Conservation (phyloP, 2,888 invertebrate species). For the Aphidoletes aphidimyza region DNA sequence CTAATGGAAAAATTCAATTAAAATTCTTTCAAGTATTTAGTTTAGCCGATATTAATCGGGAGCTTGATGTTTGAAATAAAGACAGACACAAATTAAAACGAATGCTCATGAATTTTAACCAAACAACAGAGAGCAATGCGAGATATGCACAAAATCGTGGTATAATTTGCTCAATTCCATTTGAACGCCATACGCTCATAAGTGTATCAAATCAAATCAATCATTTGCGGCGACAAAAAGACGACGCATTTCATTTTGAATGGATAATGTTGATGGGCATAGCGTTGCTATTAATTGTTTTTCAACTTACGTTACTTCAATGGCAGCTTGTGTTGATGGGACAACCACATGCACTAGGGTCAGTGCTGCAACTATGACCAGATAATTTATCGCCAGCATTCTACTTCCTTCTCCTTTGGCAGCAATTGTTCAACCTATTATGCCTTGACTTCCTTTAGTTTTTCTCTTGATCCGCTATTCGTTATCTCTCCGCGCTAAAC, state of each 20-base stretch:
- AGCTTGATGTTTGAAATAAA: not conserved
- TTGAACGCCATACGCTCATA: not conserved
- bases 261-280: not conserved
- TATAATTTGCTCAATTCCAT: too few species aligned
- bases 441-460: not conserved
- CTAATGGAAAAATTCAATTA: slow-evolving; percentile 44
- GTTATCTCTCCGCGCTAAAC: slow-evolving; percentile 10
- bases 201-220: slow-evolving; percentile 33
- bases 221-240: slow-evolving; percentile 24
- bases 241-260: not conserved
- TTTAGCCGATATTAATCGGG: too few species aligned
- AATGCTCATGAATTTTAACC: not conserved
- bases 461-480: not conserved
- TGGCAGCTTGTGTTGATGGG: not conserved
- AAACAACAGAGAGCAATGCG: not conserved
- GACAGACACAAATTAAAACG: not conserved
- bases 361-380: slow-evolving; percentile 49
- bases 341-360: slow-evolving; percentile 48
- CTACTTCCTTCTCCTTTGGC: slow-evolving; percentile 10
- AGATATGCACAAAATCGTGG: too few species aligned
- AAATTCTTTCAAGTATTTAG: slow-evolving; percentile 1
- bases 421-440: not conserved
- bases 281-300: not conserved
- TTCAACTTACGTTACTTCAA: slow-evolving; percentile 49
- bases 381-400: slow-evolving; percentile 50